Conservation (phyloP, 2,113 vertebrate species). For the Cynopterus brachyotis region DNA sequence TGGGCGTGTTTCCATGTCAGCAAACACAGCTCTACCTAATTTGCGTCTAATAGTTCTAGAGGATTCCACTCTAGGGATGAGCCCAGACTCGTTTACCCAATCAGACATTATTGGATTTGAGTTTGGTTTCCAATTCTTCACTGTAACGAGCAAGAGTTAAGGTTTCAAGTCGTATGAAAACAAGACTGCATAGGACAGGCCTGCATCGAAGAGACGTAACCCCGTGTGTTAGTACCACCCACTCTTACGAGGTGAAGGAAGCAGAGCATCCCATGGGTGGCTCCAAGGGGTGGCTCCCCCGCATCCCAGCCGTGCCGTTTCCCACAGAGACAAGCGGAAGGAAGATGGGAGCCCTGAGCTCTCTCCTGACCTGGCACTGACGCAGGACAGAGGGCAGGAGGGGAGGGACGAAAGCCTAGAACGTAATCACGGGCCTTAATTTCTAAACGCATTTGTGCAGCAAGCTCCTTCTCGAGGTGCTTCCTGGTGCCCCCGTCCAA, state of each 20-base stretch:
- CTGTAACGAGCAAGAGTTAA: background rate
- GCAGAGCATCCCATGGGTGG: rapidly evolving
- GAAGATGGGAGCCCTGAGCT: too few species aligned
- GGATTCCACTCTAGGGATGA: background rate
- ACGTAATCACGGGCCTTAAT: background rate
- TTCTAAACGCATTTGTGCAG: background rate
- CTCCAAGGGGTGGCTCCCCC: background rate
- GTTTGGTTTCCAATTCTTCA: slow-evolving; percentile 35
- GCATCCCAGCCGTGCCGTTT: too few species aligned
- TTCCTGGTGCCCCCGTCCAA: background rate
- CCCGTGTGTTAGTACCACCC: background rate
- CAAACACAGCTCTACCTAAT: background rate
- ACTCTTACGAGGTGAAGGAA: background rate
- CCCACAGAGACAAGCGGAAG: background rate
- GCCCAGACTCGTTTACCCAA: slow-evolving; percentile 8
- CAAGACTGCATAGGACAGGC: background rate
- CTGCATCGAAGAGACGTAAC: background rate
- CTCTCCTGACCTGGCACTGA: too few species aligned
- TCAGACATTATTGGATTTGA: slow-evolving; percentile 19
- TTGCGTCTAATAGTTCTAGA: slow-evolving; percentile 45
- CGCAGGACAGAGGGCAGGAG: background rate
- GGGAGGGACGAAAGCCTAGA: background rate
- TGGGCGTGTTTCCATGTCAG: background rate
- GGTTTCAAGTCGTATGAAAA: background rate
- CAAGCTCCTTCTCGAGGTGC: background rate